phyloP scores from a whole-genome alignment of 1,140 invertebrate species.

The Ditylenchus dipsaci region DNA sequence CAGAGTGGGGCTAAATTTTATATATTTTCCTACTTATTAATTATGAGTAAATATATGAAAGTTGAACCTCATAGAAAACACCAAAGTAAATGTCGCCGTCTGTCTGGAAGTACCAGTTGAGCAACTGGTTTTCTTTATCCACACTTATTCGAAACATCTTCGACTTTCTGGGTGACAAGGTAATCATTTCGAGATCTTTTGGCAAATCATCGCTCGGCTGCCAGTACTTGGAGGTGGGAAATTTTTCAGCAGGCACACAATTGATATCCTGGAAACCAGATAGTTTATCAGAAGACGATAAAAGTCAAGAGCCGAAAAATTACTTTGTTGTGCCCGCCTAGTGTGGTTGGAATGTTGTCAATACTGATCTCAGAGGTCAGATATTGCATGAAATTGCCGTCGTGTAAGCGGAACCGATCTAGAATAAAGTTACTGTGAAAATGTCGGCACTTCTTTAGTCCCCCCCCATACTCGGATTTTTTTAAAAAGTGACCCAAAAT shows the following conservation, averaged over 20 bases:
- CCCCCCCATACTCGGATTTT: too few species aligned
- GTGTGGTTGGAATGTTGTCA: constrained; percentile 48
- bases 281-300: background rate
- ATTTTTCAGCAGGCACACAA: constrained; percentile 45
- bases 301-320: background rate
- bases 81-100: constrained; percentile 57
- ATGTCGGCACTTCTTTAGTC: too few species aligned
- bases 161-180: constrained; percentile 42
- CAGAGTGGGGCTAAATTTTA: constrained; percentile 16
- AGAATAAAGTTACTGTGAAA: too few species aligned
- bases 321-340: constrained; percentile 52
- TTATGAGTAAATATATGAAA: background rate
- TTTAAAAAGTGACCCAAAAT: too few species aligned
- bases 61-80: constrained; percentile 44
- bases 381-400: constrained; percentile 47
- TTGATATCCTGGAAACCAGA: constrained; percentile 43
- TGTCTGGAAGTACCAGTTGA: constrained; percentile 55
- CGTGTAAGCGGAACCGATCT: constrained; percentile 55
- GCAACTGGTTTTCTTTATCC: constrained; percentile 22
- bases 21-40: background rate
- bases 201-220: constrained; percentile 37
- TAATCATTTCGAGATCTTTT: constrained; percentile 40
- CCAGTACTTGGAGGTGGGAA: constrained; percentile 41
- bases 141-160: constrained; percentile 44
- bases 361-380: constrained; percentile 46